phyloP scores from a whole-genome alignment of 1,140 invertebrate species.

The Aphelinus certus region DNA sequence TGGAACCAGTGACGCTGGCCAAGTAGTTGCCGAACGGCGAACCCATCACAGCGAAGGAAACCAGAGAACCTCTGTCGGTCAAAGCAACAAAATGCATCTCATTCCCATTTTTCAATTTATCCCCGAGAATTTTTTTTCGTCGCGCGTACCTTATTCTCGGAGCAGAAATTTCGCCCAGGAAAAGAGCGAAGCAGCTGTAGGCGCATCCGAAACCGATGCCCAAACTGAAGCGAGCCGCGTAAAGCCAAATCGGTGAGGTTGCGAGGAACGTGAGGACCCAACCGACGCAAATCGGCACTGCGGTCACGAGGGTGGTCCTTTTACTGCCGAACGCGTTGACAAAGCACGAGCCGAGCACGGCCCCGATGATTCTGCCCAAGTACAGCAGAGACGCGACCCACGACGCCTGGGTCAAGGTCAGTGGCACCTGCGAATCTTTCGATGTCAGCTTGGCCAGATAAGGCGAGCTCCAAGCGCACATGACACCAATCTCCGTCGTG shows the following conservation, averaged over 20 bases:
- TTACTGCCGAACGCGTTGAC: conserved; percentile 72
- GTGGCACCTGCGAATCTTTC: conserved; percentile 62
- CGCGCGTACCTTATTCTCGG: conserved; percentile 47
- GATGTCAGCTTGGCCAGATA: conserved; percentile 65
- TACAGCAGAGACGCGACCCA: conserved; percentile 73
- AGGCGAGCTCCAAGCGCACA: conserved; percentile 69
- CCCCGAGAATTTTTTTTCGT: no score
- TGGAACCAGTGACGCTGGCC: conserved; percentile 73
- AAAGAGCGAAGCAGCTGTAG: conserved; percentile 73
- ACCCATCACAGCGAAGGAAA: conserved; percentile 47
- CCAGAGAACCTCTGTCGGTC: conserved; percentile 68
- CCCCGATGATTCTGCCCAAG: conserved; percentile 58
- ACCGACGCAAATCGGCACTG: conserved; percentile 70
- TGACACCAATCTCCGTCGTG: conserved; percentile 51
- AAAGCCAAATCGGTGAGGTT: conserved; percentile 65
- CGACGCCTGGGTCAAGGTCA: conserved; percentile 70
- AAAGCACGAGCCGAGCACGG: conserved; percentile 51
- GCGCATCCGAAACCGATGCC: conserved; percentile 75
- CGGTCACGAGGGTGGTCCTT: conserved; percentile 69
- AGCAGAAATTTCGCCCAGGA: conserved; percentile 74
- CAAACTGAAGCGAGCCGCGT: conserved; percentile 66
- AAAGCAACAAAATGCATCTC: neutral
- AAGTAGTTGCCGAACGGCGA: conserved; percentile 71
- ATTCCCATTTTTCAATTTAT: no score
- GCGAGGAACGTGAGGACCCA: conserved; percentile 65